These are phyloP conservation scores for Chlorops oryzae DNA, from an alignment of 1,140 invertebrate genomes.

Conservation along the genomic window DNA sequence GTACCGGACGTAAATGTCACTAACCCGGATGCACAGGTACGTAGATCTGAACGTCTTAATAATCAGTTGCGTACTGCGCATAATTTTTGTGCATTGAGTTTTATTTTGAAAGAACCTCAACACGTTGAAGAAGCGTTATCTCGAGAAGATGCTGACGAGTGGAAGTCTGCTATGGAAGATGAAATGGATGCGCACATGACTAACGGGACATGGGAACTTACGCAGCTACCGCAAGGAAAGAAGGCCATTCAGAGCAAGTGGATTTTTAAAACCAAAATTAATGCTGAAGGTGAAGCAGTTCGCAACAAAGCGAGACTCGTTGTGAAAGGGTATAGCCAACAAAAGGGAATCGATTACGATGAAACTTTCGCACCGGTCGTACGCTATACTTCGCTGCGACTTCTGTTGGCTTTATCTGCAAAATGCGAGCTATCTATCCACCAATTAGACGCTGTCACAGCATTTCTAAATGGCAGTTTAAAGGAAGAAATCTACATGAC, in stretches of 20 bases:
- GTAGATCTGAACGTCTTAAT: too few species aligned
- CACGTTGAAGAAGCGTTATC: slow-evolving; percentile 3
- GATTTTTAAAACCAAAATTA: slow-evolving; percentile 27
- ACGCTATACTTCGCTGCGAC: neutral
- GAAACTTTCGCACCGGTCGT: neutral
- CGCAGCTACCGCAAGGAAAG: slow-evolving; percentile 10
- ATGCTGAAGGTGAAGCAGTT: neutral
- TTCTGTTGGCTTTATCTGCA: neutral
- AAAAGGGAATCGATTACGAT: slow-evolving; percentile 8
- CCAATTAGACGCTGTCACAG: slow-evolving; percentile 42
- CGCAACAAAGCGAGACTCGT: neutral
- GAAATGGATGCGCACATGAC: slow-evolving; percentile 5
- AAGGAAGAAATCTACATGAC: slow-evolving; percentile 47
- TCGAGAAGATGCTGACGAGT: neutral
- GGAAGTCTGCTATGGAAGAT: slow-evolving; percentile 3
- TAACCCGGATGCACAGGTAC: neutral
- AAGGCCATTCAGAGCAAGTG: slow-evolving; percentile 21
- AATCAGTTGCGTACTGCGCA: too few species aligned
- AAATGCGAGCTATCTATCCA: slow-evolving; percentile 29
- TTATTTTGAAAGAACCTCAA: neutral
- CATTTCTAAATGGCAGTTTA: slow-evolving; percentile 46
- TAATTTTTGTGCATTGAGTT: slow-evolving; percentile 5
- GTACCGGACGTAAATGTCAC: neutral
- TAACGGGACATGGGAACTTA: slow-evolving; percentile 10
- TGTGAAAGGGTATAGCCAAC: slow-evolving; percentile 8